These are phyloP conservation scores for Scaptomyza cyrtandrae DNA, from an alignment of 2,888 invertebrate species.

Conservation along the genomic window DNA sequence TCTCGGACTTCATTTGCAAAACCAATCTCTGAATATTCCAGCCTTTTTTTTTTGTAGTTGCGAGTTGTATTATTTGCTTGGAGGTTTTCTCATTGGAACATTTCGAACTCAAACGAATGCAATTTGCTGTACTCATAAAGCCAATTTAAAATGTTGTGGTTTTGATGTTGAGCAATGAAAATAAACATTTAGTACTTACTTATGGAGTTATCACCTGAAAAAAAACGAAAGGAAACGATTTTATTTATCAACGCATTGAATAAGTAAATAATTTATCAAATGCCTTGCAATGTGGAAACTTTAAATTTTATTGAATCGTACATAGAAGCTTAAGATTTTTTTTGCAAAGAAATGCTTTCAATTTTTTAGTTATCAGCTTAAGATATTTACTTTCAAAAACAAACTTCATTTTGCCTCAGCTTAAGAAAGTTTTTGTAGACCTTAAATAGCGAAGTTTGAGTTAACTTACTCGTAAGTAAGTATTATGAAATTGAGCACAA, in stretches of 20 bases:
- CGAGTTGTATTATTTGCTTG: conserved; percentile 2
- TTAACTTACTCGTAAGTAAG: conserved; percentile 30
- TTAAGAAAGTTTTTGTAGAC: conserved; percentile 49
- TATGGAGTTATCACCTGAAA: conserved; percentile 84
- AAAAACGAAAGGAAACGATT: conserved; percentile 3
- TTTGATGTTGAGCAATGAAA: conserved; percentile 53
- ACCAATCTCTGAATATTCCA: conserved; percentile 31
- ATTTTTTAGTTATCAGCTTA: background rate
- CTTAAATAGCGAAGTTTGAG: conserved; percentile 31
- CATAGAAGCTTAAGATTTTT: background rate
- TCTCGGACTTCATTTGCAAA: conserved; percentile 34
- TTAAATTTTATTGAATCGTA: background rate
- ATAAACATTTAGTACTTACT: conserved; percentile 76
- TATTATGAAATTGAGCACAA: conserved; percentile 60
- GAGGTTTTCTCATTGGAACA: conserved; percentile 9
- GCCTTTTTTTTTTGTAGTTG: background rate
- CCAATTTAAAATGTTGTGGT: conserved; percentile 74
- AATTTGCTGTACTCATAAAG: conserved; percentile 66
- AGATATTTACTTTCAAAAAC: background rate
- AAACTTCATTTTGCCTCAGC: background rate
- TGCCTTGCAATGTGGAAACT: background rate
- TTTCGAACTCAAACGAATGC: conserved; percentile 68
- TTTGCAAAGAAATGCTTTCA: background rate
- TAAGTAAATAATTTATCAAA: too few relatives aligned
- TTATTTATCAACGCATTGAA: too few relatives aligned